These are phyloP conservation scores for Protophormia terraenovae DNA, from an alignment of 2,888 invertebrate species.

Conservation along the genomic window DNA sequence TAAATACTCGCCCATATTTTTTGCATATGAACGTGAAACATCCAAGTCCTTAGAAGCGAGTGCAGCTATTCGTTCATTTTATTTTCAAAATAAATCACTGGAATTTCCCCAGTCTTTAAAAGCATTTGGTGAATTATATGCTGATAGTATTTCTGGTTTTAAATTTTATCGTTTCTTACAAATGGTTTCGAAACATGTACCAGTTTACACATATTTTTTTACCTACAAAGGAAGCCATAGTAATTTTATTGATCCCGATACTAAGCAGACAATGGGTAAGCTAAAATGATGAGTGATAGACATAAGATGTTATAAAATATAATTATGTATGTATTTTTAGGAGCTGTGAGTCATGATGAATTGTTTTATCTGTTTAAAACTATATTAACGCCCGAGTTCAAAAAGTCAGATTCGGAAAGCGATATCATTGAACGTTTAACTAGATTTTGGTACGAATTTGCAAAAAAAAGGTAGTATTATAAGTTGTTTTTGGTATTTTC, in stretches of 20 bases:
- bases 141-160: too few relatives aligned
- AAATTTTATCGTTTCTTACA: too few relatives aligned
- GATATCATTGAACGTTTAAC: constrained; percentile 80
- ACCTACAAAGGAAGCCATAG: constrained; percentile 85
- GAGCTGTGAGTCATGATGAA: constrained; percentile 82
- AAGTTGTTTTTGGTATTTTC: not conserved
- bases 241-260: too few relatives aligned
- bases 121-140: constrained; percentile 80
- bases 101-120: constrained; percentile 70
- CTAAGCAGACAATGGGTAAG: too few relatives aligned
- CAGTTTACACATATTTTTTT: constrained; percentile 85
- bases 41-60: constrained; percentile 77
- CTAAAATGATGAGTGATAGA: too few relatives aligned
- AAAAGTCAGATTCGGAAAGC: constrained; percentile 79
- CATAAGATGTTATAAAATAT: not conserved
- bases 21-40: constrained; percentile 78
- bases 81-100: constrained; percentile 70
- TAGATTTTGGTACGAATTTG: constrained; percentile 81
- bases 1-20: constrained; percentile 74
- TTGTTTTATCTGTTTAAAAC: constrained; percentile 81
- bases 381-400: constrained; percentile 78
- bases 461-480: constrained; percentile 55
- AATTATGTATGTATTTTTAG: constrained; percentile 70
- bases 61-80: constrained; percentile 79
- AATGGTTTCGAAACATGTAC: constrained; percentile 83